Evolutionary conservation across 2,888 invertebrate species (phyloP), one percentile per base, ranked within the genome.

Genomic region (Aphidoletes aphidimyza): DNA sequence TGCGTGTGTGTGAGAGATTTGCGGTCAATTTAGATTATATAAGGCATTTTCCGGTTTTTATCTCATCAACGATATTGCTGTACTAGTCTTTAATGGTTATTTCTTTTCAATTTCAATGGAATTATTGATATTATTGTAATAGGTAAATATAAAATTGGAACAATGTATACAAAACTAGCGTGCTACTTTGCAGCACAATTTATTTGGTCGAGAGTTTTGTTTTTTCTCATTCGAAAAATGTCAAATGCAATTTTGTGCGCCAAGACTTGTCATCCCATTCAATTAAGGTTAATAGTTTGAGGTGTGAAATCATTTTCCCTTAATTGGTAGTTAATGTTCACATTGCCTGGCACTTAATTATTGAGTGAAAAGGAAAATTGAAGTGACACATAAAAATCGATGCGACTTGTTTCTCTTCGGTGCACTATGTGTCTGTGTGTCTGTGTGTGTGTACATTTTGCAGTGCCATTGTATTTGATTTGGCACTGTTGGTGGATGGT

Each of bases 261-360:
- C 26, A 22, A n/a, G 5, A 54, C 69, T 17, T 30, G 11, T 69
- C 34, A 69, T 69, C 69, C 11, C 30, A 30, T 69, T 30, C 69
- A 69, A 69, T 69, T 69, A 69, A 69, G 69, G 69, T 30, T 69
- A 69, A 69, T 69, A 69, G 69, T 69, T 69, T 69, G 69, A 69
- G 69, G 69, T 69, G 69, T 30, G 14, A 69, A 69, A 69, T 69
- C 34, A 30, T 69, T 69, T 69, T 69, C 5, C 34, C 69, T 69
- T 69, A 69, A 69, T 69, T 69, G 69, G 69, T 30, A 69, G 69
- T 69, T 69, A 34, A 26, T 69, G 69, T 69, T 26, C 69, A 26
- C 30, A 30, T 30, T 69, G 69, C 69, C 14, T 69, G 69, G 30
- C 69, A 30, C 69, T 69, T 69, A 69, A 69, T 69, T 69, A 69